Evolutionary conservation across 2,888 invertebrate species (phyloP).

Genomic region (Microctonus aethiopoides): DNA sequence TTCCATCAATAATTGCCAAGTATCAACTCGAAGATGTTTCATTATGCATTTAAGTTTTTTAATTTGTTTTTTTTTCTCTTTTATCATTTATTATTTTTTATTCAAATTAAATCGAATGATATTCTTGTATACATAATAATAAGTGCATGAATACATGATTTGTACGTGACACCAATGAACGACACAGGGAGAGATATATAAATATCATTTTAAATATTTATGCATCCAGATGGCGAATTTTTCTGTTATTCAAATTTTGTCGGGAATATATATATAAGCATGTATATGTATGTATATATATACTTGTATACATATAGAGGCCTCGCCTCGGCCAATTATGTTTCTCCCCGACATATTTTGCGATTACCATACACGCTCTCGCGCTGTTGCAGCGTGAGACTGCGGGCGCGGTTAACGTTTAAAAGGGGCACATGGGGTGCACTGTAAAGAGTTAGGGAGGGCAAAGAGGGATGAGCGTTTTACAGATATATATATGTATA

Average conservation of each 20-base stretch:
- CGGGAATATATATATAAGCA: neutral
- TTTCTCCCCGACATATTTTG: constrained; percentile 30
- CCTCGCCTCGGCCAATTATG: constrained; percentile 41
- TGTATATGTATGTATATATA: too few relatives aligned
- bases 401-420: neutral
- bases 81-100: too few relatives aligned
- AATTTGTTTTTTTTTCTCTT: too few relatives aligned
- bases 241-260: constrained; percentile 42
- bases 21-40: neutral
- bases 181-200: too few relatives aligned
- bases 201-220: too few relatives aligned
- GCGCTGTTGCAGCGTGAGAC: constrained; percentile 39
- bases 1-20: neutral
- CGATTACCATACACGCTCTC: constrained; percentile 54
- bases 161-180: too few relatives aligned
- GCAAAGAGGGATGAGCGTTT: constrained; percentile 24
- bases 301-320: neutral
- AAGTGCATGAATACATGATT: constrained; percentile 5
- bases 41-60: constrained; percentile 25
- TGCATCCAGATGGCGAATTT: constrained; percentile 35
- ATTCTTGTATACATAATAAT: constrained; percentile 29
- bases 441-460: constrained; percentile 42
- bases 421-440: neutral
- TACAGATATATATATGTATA: neutral
- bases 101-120: constrained; percentile 28